Evolutionary conservation across 2,113 vertebrate species (phyloP).

Genomic region (Clarias macrocephalus): DNA sequence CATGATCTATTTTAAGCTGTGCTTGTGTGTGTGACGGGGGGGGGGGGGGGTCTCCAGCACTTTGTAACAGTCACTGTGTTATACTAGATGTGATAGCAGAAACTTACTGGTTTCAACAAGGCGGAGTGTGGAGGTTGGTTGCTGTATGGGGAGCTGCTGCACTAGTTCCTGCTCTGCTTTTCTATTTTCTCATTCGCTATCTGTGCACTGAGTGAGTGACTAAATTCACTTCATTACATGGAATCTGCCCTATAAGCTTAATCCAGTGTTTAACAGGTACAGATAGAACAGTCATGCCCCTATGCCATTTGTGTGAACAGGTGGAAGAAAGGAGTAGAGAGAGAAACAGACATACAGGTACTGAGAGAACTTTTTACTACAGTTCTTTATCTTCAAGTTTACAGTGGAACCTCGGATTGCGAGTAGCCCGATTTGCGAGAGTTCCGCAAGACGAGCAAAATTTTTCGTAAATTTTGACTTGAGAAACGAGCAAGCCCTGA

Average conservation of each 20-base stretch:
- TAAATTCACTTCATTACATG: not conserved
- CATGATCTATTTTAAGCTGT: no score
- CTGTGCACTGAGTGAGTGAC: not conserved
- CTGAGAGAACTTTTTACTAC: not conserved
- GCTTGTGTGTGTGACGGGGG: no score
- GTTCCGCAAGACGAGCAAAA: no score
- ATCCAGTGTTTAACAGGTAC: not conserved
- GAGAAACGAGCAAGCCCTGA: no score
- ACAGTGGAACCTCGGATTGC: no score
- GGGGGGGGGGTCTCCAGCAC: no score
- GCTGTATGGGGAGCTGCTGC: slow-evolving; percentile 2
- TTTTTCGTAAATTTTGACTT: no score
- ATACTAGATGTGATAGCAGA: no score
- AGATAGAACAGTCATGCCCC: not conserved
- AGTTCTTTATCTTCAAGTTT: not conserved
- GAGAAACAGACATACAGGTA: not conserved
- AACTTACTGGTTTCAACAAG: no score
- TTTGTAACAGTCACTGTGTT: no score
- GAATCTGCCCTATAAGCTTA: not conserved
- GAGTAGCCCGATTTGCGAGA: no score
- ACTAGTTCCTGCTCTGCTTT: not conserved
- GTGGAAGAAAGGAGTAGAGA: not conserved
- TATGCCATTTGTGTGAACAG: not conserved
- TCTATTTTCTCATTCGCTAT: not conserved
- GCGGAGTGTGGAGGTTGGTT: not conserved